Base-by-base conservation (phyloP, 35 echinoderm and acorn worm genomes). In the Ophioderma brevispina region DNA sequence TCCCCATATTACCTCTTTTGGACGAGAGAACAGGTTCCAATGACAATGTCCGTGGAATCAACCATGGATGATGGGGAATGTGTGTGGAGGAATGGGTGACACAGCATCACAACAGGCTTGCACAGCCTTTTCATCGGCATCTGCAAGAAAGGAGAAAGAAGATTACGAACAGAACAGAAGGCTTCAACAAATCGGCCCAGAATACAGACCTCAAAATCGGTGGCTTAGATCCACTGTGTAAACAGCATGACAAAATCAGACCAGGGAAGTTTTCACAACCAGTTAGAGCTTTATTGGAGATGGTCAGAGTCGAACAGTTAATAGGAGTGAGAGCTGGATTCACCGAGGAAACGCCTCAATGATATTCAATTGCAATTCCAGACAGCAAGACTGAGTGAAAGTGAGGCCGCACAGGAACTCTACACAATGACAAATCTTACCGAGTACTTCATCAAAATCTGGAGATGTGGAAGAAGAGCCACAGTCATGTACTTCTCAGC, bases 1-100 rank as follows among this genome's bases (percentile, higher is more conserved):
- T 46, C 92, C 0, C 96, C 92, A 23, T 56, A 78, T 75, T 94
- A 94, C 36, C 82, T 97, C 21, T 91, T 97, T 97, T 89, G 92
- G 92, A 8, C 76, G 95, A 31, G 92, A 89, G 13, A 84, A 88
- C 30, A 87, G 70, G 6, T 36, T 94, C 31, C 95, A 64, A 91
- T 34, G 92, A 97, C 55, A 85, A 83, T 59, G 1, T 89, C 1
- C 70, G 94, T 2, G 92, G 87, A 21, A 19, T 89, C 1, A 78
- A 93, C n/a, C 33, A 36, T 59, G 64, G 76, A 82, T 13, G 33
- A 38, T 14, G 21, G 14, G 33, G 35, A 38, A 35, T 43, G 21
- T 8, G 17, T 77, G 59, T 39, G 0, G 63, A 91, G 31, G 32
- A 82, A 30, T 94, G 89, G 80, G 63, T 90, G 1, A 49, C 17